Base-by-base conservation (phyloP, 2,113 vertebrate genomes). In the Nannospalax galili region DNA sequence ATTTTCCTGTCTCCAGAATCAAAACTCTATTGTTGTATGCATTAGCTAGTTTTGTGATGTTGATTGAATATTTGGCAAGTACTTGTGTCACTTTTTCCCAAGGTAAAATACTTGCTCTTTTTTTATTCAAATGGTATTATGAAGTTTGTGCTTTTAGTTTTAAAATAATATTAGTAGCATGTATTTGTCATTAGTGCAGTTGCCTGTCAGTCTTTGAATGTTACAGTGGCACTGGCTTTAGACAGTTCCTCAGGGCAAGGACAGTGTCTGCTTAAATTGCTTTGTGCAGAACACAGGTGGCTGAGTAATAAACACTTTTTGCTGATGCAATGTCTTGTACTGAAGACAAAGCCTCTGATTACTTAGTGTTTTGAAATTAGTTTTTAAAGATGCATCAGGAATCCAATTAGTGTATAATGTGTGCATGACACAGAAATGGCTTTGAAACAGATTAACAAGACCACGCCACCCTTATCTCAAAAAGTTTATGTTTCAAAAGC, bases 281-380 rank as follows among this genome's bases (percentile, higher is more conserved):
- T 97, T 96, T 97, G 94, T 96, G 91, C 86, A 95, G 95, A 97
- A 93, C 96, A 97, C 97, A 97, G 97, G 96, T 97, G 97, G 97
- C 97, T 96, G 82, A 97, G 94, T 96, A 97, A 97, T 96, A 98
- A 97, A 98, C 96, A 95, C 86, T 95, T 98, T 96, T 96, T 96
- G 96, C 96, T 97, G 96, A 97, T 96, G 94, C 87, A 81, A 58
- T 95, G 96, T 96, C 95, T 98, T 97, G 75, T 96, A 91, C 82
- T 80, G 93, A 96, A 97, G 96, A 97, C 96, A 97, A 98, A 97
- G 95, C 92, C 93, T 91, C 97, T 97, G 97, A 98, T 97, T 97
- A 96, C 97, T 95, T 98, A 97, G 94, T 97, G 95, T 97, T 97
- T 96, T 95, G 92, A 98, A 98, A 97, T 98, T 98, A 96, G 96